These are phyloP conservation scores for Crypturellus undulatus DNA, from an alignment of 2,113 vertebrate genomes.

Conservation along the genomic window DNA sequence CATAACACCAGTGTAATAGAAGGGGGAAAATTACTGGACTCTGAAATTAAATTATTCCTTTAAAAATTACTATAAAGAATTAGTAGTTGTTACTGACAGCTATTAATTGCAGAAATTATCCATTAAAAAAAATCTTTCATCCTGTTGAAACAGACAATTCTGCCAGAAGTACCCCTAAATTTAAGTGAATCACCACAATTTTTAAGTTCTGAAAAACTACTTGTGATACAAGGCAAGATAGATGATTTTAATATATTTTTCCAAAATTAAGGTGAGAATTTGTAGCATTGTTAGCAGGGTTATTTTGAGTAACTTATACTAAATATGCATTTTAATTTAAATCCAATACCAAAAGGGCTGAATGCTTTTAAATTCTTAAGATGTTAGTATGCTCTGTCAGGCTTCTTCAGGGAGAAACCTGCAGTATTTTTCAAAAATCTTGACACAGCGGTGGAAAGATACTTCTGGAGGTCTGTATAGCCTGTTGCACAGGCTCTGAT, in stretches of 20 bases:
- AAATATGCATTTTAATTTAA: not conserved
- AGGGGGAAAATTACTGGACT: slow-evolving; percentile 41
- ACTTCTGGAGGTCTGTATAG: not conserved
- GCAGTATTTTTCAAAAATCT: not conserved
- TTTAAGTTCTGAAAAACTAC: not conserved
- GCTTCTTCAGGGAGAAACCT: not conserved
- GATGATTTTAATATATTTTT: not conserved
- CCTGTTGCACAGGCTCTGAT: not conserved
- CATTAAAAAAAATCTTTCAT: slow-evolving; percentile 29
- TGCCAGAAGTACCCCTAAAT: not conserved
- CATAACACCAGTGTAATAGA: not conserved
- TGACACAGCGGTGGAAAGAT: not conserved
- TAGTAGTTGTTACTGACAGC: slow-evolving; percentile 14
- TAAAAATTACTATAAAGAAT: not conserved
- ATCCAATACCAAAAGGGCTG: not conserved
- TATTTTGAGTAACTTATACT: not conserved
- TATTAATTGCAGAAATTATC: slow-evolving; percentile 63
- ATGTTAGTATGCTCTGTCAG: not conserved
- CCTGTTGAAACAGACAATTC: not conserved
- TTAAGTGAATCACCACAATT: not conserved
- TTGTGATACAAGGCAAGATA: not conserved
- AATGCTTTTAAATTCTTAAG: not conserved
- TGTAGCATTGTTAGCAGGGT: not conserved
- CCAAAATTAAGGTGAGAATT: not conserved
- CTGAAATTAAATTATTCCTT: slow-evolving; percentile 74